Evolutionary conservation across 2,113 vertebrate genomes (phyloP), one percentile per base, ranked within the genome.

Genomic region (Pundamilia nyererei): DNA sequence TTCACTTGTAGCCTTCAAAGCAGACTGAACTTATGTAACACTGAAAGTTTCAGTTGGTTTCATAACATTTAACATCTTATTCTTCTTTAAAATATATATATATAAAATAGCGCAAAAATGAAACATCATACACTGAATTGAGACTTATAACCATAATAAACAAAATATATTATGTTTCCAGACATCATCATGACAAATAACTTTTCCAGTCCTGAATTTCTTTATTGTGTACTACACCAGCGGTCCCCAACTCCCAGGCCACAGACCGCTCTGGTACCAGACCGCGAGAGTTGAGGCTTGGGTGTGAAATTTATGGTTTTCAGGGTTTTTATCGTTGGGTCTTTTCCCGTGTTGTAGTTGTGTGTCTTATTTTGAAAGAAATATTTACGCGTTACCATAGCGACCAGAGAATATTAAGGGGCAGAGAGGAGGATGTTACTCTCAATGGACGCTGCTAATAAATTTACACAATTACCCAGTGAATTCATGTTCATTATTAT

Each of bases 191-290:
- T 42, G 19, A 13, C 1, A 38, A 68, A 40, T 40, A 40, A 40
- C 35, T 4, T 24, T 21, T 70, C 62, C 12, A 42, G 62, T 70
- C n/a, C 13, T 70, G n/a, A 72, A 45, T 45, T 26, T 72, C 65
- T 45, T 10, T 15, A 45, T 3, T 26, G 0, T 72, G 13, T 72
- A 15, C n/a, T 72, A 26, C 4, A 40, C 62, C 4, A 68, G 5
- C 5, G 2, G 58, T 33, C 58, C 58, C 58, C 29, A 33, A 62
- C 29, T 0, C 58, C 29, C 9, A 33, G 58, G 0, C 0, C 0
- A 33, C 29, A 19, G 15, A 62, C 58, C 2, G 9, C 9, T 6
- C 9, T 51, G 49, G n/a, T 11, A 54, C n/a, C 51, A 21, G 3
- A 5, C 54, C 0, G 0, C 0, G 1, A 3, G 58, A 33, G 29